A percentile compares a stretch with the other conserved stretches of the same genome.
Evolutionary conservation across 2,888 invertebrate species (phyloP).

Genomic region (Chrysodeixis includens): DNA sequence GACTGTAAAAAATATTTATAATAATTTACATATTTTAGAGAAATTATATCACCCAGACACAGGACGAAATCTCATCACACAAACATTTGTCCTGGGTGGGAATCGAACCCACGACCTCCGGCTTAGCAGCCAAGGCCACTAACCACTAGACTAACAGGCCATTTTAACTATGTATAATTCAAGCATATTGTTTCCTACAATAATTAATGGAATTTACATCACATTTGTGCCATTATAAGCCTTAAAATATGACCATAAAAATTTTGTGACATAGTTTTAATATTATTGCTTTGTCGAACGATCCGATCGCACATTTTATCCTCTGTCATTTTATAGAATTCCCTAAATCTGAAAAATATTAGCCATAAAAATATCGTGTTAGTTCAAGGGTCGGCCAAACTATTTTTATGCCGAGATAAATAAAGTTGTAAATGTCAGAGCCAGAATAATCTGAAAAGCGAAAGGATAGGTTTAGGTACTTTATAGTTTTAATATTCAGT

Average conservation of each 20-base stretch:
- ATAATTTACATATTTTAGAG: too few relatives aligned
- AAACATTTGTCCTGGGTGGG: too few relatives aligned
- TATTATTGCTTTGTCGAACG: not conserved
- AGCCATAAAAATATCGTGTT: conserved; percentile 15
- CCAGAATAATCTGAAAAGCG: conserved; percentile 10
- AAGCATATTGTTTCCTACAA: too few relatives aligned
- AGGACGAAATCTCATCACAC: too few relatives aligned
- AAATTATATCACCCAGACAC: too few relatives aligned
- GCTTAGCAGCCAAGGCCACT: too few relatives aligned
- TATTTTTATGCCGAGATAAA: conserved; percentile 20
- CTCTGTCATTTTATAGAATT: conserved; percentile 4
- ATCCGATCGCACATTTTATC: not conserved
- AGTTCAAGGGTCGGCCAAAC: conserved; percentile 18
- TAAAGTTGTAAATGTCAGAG: conserved; percentile 14
- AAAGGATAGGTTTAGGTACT: not conserved
- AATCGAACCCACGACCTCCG: too few relatives aligned
- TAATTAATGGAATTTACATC: too few relatives aligned
- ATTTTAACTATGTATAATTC: too few relatives aligned
- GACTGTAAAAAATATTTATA: too few relatives aligned
- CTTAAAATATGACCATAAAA: not conserved
- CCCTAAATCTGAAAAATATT: conserved; percentile 2
- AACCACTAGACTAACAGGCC: too few relatives aligned
- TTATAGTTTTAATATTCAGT: not conserved
- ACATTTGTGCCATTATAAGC: not conserved
- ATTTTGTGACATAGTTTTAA: not conserved